Conservation (phyloP, 2,797 vertebrate species). For the Sebastes hubbsi region DNA sequence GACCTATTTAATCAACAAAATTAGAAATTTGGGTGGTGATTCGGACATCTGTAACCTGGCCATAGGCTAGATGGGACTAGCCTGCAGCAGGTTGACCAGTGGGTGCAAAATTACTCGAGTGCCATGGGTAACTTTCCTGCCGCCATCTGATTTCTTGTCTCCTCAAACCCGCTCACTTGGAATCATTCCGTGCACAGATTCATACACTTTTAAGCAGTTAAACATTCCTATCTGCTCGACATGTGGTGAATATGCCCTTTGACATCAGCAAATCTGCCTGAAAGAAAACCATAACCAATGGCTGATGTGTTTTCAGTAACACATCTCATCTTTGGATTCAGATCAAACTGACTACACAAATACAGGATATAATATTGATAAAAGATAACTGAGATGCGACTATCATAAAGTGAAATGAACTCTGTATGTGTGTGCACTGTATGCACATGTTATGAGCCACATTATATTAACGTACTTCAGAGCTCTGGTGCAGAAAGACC, state of each 20-base stretch:
- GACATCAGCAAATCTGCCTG: neutral
- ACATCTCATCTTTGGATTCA: neutral
- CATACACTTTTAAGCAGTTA: neutral
- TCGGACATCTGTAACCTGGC: neutral
- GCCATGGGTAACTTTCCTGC: neutral
- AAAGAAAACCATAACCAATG: neutral
- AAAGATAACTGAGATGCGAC: neutral
- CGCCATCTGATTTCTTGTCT: neutral
- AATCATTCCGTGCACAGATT: neutral
- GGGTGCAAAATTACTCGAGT: neutral
- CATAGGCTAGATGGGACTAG: neutral
- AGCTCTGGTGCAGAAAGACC: neutral
- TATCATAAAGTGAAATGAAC: neutral
- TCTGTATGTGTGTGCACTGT: neutral
- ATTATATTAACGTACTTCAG: neutral
- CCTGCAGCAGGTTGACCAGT: constrained; percentile 10
- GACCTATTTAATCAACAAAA: neutral
- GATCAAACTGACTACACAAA: neutral
- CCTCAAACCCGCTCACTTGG: neutral
- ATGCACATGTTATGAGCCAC: neutral
- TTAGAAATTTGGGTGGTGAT: neutral
- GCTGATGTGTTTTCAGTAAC: neutral
- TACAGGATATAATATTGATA: neutral
- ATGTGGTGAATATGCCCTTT: neutral
- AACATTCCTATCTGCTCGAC: neutral